A percentile compares a stretch with the other conserved stretches of the same genome.
These are phyloP conservation scores for Neocloeon triangulifer DNA, from an alignment of 1,140 invertebrate species.

Conservation along the genomic window DNA sequence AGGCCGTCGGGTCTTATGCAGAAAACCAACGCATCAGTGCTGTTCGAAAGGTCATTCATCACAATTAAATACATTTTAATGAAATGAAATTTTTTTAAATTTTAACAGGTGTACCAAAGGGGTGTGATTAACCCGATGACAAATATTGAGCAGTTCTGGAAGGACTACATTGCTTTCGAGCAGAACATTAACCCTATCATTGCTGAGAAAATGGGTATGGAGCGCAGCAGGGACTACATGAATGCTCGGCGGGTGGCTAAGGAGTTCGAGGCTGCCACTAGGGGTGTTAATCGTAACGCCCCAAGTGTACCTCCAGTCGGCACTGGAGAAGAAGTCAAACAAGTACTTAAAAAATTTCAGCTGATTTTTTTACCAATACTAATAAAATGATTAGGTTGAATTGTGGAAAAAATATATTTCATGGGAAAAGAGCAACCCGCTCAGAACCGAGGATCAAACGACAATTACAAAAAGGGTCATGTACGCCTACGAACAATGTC, in stretches of 20 bases:
- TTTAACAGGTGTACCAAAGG: conserved; percentile 63
- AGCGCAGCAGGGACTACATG: conserved; percentile 87
- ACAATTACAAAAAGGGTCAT: conserved; percentile 83
- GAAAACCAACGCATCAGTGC: conserved; percentile 99
- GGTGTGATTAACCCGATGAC: conserved; percentile 93
- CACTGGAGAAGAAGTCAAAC: conserved; percentile 77
- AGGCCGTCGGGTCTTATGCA: conserved; percentile 93
- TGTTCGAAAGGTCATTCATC: conserved; percentile 59
- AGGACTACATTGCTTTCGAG: conserved; percentile 88
- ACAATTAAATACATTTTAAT: too few relatives aligned
- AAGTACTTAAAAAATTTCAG: too few relatives aligned
- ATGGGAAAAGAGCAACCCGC: conserved; percentile 93
- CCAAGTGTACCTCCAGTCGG: conserved; percentile 85
- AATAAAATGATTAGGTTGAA: conserved; percentile 54
- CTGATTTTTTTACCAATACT: too few relatives aligned
- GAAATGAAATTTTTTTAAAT: conserved; percentile 3
- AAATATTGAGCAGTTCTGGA: conserved; percentile 95
- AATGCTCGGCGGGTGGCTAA: conserved; percentile 91
- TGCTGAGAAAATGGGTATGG: conserved; percentile 81
- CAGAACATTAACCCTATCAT: conserved; percentile 94
- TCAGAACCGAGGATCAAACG: conserved; percentile 85
- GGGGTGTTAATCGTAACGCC: conserved; percentile 82
- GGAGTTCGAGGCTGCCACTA: conserved; percentile 83
- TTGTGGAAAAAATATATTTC: conserved; percentile 98
- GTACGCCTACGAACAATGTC: conserved; percentile 96